These are phyloP conservation scores for Omphaloscelis lunosa DNA, from an alignment of 2,888 invertebrate genomes.

Conservation along the genomic window DNA sequence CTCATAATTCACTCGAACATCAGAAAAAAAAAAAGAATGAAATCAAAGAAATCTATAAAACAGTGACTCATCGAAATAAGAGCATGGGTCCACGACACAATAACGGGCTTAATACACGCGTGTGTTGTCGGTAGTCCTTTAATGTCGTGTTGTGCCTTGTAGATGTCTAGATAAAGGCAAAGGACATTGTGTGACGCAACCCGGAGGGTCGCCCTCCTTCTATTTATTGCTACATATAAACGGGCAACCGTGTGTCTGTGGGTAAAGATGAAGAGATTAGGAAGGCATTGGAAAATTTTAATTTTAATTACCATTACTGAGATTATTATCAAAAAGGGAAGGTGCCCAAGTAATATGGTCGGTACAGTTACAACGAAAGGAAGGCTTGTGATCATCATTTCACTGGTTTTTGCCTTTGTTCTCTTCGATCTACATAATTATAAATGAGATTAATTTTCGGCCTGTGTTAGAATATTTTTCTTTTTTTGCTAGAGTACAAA, in stretches of 20 bases:
- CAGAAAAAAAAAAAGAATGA: slow-evolving; percentile 6
- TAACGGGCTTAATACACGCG: slow-evolving; percentile 68
- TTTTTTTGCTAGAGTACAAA: background rate
- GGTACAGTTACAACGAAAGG: background rate
- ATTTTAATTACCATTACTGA: slow-evolving; percentile 41
- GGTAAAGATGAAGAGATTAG: slow-evolving; percentile 53
- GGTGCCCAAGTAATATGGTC: background rate
- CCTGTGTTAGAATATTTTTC: background rate
- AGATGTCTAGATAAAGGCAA: slow-evolving; percentile 84
- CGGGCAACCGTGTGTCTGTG: slow-evolving; percentile 28
- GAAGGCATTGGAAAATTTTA: slow-evolving; percentile 47
- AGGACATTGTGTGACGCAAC: slow-evolving; percentile 67
- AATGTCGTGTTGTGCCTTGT: slow-evolving; percentile 80
- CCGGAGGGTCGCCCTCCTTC: slow-evolving; percentile 69
- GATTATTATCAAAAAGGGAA: background rate
- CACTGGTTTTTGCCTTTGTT: background rate
- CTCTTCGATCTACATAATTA: background rate
- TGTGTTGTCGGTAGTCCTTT: slow-evolving; percentile 82
- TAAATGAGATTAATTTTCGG: background rate
- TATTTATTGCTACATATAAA: slow-evolving; percentile 68
- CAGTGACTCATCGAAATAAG: slow-evolving; percentile 56
- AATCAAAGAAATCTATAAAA: slow-evolving; percentile 30
- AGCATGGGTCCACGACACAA: slow-evolving; percentile 64
- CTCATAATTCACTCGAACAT: background rate
- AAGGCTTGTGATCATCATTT: background rate